These are phyloP conservation scores for Platichthys stellatus DNA, from an alignment of 2,113 vertebrate species.

Conservation along the genomic window DNA sequence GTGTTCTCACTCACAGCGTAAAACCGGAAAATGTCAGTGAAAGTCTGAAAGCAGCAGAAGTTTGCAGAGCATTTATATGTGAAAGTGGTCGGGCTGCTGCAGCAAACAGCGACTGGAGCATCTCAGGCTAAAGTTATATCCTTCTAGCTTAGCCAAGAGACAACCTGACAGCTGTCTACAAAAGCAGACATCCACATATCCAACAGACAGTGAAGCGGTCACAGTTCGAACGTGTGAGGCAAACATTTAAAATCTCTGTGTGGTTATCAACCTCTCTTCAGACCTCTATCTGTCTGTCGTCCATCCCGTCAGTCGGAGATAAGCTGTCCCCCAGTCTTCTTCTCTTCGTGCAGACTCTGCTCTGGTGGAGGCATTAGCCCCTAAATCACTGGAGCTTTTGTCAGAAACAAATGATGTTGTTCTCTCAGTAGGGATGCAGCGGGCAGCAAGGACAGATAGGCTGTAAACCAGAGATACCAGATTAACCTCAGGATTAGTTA, in stretches of 20 bases:
- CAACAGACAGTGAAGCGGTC: no score
- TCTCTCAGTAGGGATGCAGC: slow-evolving; percentile 11
- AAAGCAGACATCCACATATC: no score
- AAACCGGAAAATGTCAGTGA: no score
- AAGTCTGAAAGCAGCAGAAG: neutral
- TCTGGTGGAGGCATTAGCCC: slow-evolving; percentile 18
- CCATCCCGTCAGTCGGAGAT: neutral
- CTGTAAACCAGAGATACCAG: slow-evolving; percentile 38
- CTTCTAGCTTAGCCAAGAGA: no score
- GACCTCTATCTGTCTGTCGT: neutral
- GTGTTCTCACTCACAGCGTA: no score
- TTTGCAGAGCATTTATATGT: neutral
- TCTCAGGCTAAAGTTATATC: neutral
- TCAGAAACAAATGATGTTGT: slow-evolving; percentile 52
- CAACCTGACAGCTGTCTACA: no score
- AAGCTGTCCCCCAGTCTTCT: slow-evolving; percentile 20
- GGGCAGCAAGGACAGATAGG: slow-evolving; percentile 20
- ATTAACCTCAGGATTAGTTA: slow-evolving; percentile 55
- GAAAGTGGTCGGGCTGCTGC: neutral
- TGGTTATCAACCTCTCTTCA: neutral
- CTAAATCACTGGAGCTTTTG: slow-evolving; percentile 55
- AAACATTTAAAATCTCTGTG: neutral
- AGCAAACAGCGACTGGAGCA: no score
- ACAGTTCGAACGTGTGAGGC: neutral
- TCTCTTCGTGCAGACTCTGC: slow-evolving; percentile 8